Evolutionary conservation across 1,140 invertebrate species (phyloP), one percentile per base, ranked within the genome.

Genomic region (Rhopalosiphum maidis): DNA sequence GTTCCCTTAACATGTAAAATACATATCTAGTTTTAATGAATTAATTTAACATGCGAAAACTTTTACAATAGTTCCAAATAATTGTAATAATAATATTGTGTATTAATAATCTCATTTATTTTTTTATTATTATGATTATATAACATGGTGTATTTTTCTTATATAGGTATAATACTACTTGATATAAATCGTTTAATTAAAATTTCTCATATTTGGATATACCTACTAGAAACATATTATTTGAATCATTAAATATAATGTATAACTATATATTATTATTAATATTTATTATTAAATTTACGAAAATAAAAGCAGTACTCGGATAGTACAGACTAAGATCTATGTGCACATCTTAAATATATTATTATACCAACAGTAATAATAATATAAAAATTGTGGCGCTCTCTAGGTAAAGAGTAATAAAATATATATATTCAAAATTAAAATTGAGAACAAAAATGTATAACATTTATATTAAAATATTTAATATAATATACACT

Each of bases 1-100:
- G 18, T 83, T 37, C 21, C 77, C n/a, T 37, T 83, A 83, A 83
- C 35, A 83, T 83, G n/a, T 83, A 83, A 83, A 83, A 83, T 83
- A 37, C 77, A 83, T 83, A 37, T 83, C 35, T 83, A 83, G 21
- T 37, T 83, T 23, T 35, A 83, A 83, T 83, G 77, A 83, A 83
- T 83, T 83, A 37, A 83, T 83, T 83, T 83, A 83, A 83, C n/a
- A 37, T 83, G n/a, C 35, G 35, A 37, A 37, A 83, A 83, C 60
- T 77, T n/a, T 77, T 77, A 77, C 2, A n/a, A 35, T 5, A 22
- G 15, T n/a, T 35, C n/a, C 18, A 5, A 77, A 77, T 77, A 77
- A 77, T n/a, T 77, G 15, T 77, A 77, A 77, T 15, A 77, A 77
- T 77, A 77, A 77, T 77, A 77, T 35, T 77, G 30, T 77, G 15